A percentile compares a stretch with the other conserved stretches of the same genome.
Evolutionary conservation across 2,797 vertebrate species (phyloP).

Genomic region (Bradypus variegatus): DNA sequence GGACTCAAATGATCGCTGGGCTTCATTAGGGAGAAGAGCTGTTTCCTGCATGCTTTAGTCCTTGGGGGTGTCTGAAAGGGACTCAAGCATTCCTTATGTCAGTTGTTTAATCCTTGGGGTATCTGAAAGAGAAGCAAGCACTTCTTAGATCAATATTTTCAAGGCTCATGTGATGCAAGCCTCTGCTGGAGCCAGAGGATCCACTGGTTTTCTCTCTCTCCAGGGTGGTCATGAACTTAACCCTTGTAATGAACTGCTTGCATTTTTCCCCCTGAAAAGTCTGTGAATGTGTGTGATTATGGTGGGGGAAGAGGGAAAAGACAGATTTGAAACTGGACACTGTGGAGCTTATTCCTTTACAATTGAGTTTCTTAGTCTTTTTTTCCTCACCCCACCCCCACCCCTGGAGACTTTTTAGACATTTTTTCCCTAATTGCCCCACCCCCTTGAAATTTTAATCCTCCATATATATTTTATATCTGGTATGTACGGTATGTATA

Average conservation of each 20-base stretch:
- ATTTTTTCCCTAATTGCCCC: neutral
- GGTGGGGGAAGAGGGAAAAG: neutral
- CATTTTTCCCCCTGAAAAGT: neutral
- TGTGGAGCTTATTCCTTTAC: neutral
- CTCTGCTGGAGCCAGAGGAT: neutral
- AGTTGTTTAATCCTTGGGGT: neutral
- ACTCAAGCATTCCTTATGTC: neutral
- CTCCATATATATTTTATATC: neutral
- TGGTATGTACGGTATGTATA: neutral
- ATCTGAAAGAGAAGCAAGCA: conserved; percentile 14
- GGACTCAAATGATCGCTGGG: neutral
- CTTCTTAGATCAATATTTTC: conserved; percentile 49
- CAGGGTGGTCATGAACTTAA: neutral
- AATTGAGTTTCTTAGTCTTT: neutral
- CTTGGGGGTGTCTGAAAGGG: neutral
- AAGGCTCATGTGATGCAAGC: neutral
- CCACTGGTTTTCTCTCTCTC: neutral
- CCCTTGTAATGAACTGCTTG: neutral
- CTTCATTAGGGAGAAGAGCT: neutral
- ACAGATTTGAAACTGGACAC: neutral
- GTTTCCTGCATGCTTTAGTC: neutral
- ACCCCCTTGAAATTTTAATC: neutral
- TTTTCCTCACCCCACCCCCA: neutral
- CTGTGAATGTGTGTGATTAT: neutral
- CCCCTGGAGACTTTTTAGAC: neutral